phyloP scores from a whole-genome alignment of 2,888 invertebrate species.

The Laspeyria flexula region DNA sequence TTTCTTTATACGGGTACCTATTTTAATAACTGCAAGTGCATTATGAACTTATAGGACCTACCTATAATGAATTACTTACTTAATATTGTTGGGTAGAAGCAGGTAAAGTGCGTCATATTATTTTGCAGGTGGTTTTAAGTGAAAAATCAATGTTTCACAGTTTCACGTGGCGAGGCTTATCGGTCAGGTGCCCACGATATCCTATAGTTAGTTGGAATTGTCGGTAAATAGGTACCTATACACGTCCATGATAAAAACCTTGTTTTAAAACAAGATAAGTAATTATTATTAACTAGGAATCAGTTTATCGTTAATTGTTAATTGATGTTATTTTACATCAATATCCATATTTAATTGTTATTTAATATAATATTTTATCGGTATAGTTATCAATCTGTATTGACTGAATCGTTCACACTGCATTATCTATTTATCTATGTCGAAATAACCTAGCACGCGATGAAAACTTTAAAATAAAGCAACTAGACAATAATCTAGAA shows the following conservation, averaged over 20 bases:
- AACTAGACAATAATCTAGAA: no score
- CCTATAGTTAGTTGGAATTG: conserved; percentile 21
- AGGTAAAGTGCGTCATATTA: background rate
- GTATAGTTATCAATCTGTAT: no score
- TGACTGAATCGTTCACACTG: no score
- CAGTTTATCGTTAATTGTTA: background rate
- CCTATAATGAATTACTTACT: no score
- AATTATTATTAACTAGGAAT: background rate
- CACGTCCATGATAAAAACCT: conserved; percentile 5
- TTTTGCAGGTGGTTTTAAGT: conserved; percentile 11
- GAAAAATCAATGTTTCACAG: conserved; percentile 16
- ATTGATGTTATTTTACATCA: background rate
- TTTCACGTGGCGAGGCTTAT: conserved; percentile 25
- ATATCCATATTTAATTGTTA: no score
- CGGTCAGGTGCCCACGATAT: conserved; percentile 23
- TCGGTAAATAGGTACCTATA: conserved; percentile 1
- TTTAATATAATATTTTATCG: no score
- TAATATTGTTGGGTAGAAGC: background rate
- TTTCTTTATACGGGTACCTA: no score
- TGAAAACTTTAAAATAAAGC: no score
- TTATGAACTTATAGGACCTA: no score
- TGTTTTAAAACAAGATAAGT: background rate
- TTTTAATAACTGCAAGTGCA: no score
- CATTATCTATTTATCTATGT: no score
- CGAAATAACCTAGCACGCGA: no score